These are phyloP conservation scores for Syrista parreyssii DNA, from an alignment of 2,888 invertebrate species.

Conservation along the genomic window DNA sequence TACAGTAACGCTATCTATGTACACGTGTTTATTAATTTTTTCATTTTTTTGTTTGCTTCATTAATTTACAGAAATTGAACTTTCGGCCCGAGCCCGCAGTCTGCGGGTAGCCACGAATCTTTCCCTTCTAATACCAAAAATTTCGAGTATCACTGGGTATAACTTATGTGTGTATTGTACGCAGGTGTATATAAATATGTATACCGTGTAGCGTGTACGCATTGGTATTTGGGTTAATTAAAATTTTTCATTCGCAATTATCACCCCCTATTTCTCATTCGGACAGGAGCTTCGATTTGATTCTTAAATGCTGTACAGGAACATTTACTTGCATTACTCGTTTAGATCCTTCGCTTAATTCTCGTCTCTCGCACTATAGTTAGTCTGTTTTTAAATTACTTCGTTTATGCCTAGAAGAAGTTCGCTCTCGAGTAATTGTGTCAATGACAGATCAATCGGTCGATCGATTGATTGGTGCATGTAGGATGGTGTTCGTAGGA, in stretches of 20 bases:
- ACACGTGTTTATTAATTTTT: background rate
- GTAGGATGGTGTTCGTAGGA: too few relatives aligned
- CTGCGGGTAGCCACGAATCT: conserved; percentile 29
- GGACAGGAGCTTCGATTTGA: conserved; percentile 52
- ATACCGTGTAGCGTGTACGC: background rate
- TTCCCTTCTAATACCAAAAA: conserved; percentile 58
- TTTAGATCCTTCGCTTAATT: conserved; percentile 34
- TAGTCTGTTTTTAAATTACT: conserved; percentile 48
- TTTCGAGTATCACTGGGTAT: conserved; percentile 13
- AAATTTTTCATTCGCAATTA: background rate
- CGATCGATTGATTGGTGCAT: conserved; percentile 18
- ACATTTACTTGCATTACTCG: conserved; percentile 58
- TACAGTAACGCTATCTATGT: background rate
- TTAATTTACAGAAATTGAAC: conserved; percentile 56
- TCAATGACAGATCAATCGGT: conserved; percentile 29
- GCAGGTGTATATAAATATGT: background rate
- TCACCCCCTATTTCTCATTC: background rate
- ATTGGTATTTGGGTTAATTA: background rate
- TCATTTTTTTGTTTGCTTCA: conserved; percentile 6
- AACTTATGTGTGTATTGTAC: conserved; percentile 23
- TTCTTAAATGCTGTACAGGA: conserved; percentile 66
- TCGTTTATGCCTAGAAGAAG: conserved; percentile 40
- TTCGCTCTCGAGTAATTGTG: conserved; percentile 41
- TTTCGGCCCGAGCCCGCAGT: conserved; percentile 40
- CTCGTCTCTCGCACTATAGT: conserved; percentile 44